A percentile compares a stretch with the other conserved stretches of the same genome.
Evolutionary conservation across 37 sponge, comb jelly and placozoan species (phyloP).

Genomic region (Chondrosia reniformis): DNA sequence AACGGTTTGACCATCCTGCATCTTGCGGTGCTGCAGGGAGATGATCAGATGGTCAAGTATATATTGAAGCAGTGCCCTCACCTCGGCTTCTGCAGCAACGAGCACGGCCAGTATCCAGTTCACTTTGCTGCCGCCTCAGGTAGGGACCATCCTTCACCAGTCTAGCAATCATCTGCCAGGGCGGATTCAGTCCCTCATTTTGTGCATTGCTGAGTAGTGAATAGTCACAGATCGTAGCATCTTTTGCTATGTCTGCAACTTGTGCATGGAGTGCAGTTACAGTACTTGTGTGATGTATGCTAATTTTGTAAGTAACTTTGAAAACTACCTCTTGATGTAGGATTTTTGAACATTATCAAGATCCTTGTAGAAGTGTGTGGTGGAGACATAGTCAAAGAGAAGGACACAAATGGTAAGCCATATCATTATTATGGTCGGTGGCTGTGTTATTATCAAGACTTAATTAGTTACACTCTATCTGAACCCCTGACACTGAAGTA

Average conservation of each 20-base stretch:
- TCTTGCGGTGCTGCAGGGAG: constrained; percentile 70
- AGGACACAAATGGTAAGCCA: constrained; percentile 38
- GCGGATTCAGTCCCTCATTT: no score
- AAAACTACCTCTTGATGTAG: constrained; percentile 15
- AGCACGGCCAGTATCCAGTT: constrained; percentile 55
- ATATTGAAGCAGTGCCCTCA: constrained; percentile 47
- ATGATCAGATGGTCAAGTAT: constrained; percentile 54
- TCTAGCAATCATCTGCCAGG: no score
- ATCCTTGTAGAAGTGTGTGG: constrained; percentile 55
- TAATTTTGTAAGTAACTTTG: not conserved
- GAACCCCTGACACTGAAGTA: no score
- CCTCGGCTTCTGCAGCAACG: constrained; percentile 41
- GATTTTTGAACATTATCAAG: constrained; percentile 61
- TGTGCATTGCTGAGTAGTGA: no score
- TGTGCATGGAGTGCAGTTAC: no score
- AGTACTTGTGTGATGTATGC: no score
- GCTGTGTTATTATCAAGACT: no score
- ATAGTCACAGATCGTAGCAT: no score
- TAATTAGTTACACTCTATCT: no score
- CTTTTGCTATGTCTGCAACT: no score
- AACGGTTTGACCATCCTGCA: constrained; percentile 54
- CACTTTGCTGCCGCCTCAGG: constrained; percentile 90
- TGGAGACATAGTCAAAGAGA: constrained; percentile 36
- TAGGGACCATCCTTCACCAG: no score
- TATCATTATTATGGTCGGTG: no score